These are phyloP conservation scores for Apodemus agrarius DNA, from an alignment of 2,797 vertebrate species.

Conservation along the genomic window DNA sequence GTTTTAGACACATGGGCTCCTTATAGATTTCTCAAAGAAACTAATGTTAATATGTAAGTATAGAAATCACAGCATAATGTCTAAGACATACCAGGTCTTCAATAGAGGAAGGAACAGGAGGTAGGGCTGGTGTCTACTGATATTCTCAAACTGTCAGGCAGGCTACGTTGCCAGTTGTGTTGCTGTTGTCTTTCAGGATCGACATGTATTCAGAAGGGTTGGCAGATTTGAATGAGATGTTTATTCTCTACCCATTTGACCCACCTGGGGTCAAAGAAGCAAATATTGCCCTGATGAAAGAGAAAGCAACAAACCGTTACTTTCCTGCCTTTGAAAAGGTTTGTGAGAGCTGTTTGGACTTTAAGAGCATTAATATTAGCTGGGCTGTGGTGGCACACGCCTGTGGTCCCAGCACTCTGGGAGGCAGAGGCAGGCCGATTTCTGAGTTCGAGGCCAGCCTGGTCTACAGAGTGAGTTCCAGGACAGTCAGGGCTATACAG, in stretches of 20 bases:
- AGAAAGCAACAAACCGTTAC: slow-evolving; percentile 63
- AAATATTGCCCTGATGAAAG: slow-evolving; percentile 42
- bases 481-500: no score
- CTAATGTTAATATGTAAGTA: not conserved
- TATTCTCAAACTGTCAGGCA: not conserved
- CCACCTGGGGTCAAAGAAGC: slow-evolving; percentile 55
- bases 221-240: slow-evolving; percentile 49
- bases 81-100: not conserved
- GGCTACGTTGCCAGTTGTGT: not conserved
- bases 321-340: slow-evolving; percentile 80
- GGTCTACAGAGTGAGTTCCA: no score
- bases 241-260: not conserved
- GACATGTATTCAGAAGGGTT: slow-evolving; percentile 78
- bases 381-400: not conserved
- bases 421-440: not conserved
- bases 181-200: slow-evolving; percentile 69
- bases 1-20: not conserved
- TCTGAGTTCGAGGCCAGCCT: no score
- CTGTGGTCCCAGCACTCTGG: no score
- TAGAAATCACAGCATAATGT: not conserved
- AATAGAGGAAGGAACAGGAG: not conserved
- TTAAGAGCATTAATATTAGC: no score
- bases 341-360: not conserved
- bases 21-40: not conserved
- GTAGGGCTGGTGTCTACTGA: not conserved